Base-by-base conservation (phyloP, 2,797 vertebrate genomes). In the Mionectes olivaceus region DNA sequence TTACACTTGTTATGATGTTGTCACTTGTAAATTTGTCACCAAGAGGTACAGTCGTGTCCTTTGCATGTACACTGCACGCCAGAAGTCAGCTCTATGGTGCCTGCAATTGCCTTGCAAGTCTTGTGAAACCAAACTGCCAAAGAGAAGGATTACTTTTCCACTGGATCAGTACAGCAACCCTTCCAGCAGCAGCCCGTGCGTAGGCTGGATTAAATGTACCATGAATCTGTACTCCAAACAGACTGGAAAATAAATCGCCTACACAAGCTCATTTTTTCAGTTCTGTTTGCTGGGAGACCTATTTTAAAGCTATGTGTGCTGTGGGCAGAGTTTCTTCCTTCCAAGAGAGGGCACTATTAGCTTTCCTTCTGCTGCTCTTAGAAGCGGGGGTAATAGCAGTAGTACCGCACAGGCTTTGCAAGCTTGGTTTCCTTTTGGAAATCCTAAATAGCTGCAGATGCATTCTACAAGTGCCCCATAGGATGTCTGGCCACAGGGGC, bases 321-420 rank as follows among this genome's bases (percentile, higher is more conserved):
- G 67, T 24, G 41, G 44, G 64, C 44, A 28, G n/a, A 59, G 30
- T 55, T 90, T 6, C 13, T 41, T 90, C 52, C 33, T 91, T 87
- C 92, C 93, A 90, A 90, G 74, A 95, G 94, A 84, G 93, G 95
- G 93, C 94, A 95, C 92, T 56, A 33, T 70, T 22, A 77, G 55
- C 88, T 81, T 92, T 90, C 15, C 77, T 90, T 71, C 59, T 33
- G 33, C 35, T 50, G 23, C 41, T 61, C 43, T 65, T 77, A 19
- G n/a, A 39, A 47, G 8, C 33, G 11, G 24, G 44, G 71, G 21
- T 44, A 22, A 32, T 5, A 23, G 44, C 3, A 49, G 24, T 2
- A 65, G 22, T 8, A 28, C 52, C 12, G 13, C 0, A 1, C 18
- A 65, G 59, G 8, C 49, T 63, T 81, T 39, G 37, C n/a, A 23